These are phyloP conservation scores for Chorisops tibialis DNA, from an alignment of 2,888 invertebrate genomes.

Conservation along the genomic window DNA sequence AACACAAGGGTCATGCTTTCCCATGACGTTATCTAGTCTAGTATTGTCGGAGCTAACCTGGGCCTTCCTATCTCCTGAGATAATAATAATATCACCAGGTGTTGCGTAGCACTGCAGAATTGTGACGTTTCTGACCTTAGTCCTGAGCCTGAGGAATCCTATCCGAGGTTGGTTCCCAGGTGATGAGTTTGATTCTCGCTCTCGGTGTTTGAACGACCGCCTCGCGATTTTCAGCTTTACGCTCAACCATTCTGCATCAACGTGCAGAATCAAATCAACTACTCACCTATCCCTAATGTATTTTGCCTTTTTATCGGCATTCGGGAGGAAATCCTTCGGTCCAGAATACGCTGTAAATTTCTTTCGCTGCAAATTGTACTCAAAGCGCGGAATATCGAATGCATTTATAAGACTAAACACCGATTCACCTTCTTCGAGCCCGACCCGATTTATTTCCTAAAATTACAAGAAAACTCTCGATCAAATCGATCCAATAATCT, in stretches of 20 bases:
- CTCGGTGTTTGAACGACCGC: no score
- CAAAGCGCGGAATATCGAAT: conserved; percentile 74
- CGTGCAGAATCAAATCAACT: conserved; percentile 33
- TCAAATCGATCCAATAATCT: conserved; percentile 17
- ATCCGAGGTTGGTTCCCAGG: no score
- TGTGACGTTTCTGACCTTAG: no score
- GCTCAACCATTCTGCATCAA: background rate
- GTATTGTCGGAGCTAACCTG: no score
- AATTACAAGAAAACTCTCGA: background rate
- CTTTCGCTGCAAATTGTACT: conserved; percentile 73
- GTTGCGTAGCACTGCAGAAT: no score
- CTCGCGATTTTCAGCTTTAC: background rate
- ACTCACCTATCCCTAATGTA: conserved; percentile 63
- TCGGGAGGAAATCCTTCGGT: conserved; percentile 54
- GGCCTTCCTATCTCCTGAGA: no score
- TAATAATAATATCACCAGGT: no score
- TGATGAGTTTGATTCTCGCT: no score
- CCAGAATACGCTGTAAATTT: conserved; percentile 60
- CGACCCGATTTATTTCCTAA: conserved; percentile 40
- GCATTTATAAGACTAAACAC: conserved; percentile 76
- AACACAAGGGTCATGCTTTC: no score
- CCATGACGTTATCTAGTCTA: no score
- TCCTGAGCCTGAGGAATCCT: no score
- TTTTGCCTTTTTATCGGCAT: conserved; percentile 66
- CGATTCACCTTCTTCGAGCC: conserved; percentile 68